These are phyloP conservation scores for Pangasianodon gigas DNA, from an alignment of 2,113 vertebrate species.

Conservation along the genomic window DNA sequence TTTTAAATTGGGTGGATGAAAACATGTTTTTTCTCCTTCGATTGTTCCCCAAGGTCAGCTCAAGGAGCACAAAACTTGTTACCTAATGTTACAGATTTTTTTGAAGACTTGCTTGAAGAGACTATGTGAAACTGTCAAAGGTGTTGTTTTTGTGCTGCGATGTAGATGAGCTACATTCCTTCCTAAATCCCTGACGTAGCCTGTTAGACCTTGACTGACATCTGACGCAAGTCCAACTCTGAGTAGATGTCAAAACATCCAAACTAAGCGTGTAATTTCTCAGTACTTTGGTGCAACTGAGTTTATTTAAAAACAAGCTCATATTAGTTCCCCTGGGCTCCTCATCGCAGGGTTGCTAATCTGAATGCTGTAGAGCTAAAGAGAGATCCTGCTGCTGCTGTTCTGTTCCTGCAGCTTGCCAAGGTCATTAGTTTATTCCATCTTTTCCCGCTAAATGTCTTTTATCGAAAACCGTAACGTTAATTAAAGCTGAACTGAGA, in stretches of 20 bases:
- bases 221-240: neutral
- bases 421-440: neutral
- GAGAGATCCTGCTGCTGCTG: neutral
- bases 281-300: neutral
- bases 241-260: neutral
- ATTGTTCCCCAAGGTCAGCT: neutral
- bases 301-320: constrained; percentile 1
- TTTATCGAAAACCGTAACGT: neutral
- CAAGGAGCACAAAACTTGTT: neutral
- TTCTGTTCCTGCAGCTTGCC: neutral
- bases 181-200: neutral
- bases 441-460: neutral
- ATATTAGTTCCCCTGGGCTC: neutral
- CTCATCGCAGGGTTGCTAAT: neutral
- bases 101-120: neutral
- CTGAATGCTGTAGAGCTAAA: neutral
- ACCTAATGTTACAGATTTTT: neutral
- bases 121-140: neutral
- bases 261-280: neutral
- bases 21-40: neutral
- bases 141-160: neutral
- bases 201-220: neutral
- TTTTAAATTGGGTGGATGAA: neutral
- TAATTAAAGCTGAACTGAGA: neutral
- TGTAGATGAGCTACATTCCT: neutral